These are phyloP conservation scores for Chunga burmeisteri DNA, from an alignment of 2,113 vertebrate genomes.

Conservation along the genomic window DNA sequence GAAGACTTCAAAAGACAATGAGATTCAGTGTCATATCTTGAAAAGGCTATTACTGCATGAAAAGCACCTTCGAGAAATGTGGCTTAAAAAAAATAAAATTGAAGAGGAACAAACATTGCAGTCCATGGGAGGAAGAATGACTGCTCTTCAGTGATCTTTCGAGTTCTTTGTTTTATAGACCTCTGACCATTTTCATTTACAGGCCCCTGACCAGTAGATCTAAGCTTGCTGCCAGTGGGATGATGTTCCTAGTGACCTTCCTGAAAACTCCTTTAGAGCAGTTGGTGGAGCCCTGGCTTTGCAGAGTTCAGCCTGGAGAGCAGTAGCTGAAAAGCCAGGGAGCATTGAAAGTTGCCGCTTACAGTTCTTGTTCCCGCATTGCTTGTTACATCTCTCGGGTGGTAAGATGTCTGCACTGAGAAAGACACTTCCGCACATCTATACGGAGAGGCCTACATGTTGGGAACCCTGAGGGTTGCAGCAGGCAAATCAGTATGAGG, in stretches of 20 bases:
- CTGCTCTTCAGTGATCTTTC: background rate
- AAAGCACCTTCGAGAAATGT: background rate
- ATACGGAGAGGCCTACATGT: rapidly evolving
- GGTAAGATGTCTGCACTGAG: background rate
- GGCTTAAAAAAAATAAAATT: background rate
- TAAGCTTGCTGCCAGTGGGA: background rate
- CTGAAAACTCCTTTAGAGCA: background rate
- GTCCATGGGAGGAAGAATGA: background rate
- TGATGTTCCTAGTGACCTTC: background rate
- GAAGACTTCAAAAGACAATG: background rate
- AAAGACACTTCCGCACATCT: background rate
- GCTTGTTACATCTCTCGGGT: background rate
- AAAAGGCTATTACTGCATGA: background rate
- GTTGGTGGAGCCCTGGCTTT: background rate
- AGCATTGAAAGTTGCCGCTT: background rate
- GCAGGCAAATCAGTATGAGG: background rate
- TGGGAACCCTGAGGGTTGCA: background rate
- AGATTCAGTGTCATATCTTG: background rate
- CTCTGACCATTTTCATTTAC: background rate
- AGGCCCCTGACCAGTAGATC: background rate
- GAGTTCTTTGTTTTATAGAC: background rate
- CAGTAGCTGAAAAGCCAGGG: background rate
- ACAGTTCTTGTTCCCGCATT: background rate
- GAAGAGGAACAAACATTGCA: background rate
- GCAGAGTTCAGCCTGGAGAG: background rate